Percentiles rank a stretch among this genome's conserved stretches.
These are phyloP conservation scores for Cotesia typhae DNA, from an alignment of 1,140 invertebrate species.

Conservation along the genomic window DNA sequence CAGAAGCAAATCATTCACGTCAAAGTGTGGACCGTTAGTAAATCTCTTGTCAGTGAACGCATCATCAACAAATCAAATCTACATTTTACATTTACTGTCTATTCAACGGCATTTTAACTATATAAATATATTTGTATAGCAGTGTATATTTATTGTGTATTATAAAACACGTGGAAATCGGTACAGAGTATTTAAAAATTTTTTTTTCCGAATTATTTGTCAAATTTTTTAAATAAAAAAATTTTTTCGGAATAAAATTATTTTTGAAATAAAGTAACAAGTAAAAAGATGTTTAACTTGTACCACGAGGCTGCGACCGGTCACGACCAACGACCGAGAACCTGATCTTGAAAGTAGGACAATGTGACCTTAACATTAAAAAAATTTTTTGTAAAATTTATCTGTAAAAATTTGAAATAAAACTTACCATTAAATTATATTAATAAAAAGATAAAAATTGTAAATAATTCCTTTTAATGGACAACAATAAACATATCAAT, in stretches of 20 bases:
- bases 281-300: background rate
- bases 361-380: conserved; percentile 19
- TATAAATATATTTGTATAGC: background rate
- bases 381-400: too few species aligned
- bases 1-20: conserved; percentile 3
- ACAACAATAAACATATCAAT: too few species aligned
- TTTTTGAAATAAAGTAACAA: too few species aligned
- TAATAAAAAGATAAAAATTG: too few species aligned
- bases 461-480: too few species aligned
- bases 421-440: background rate
- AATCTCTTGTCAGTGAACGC: background rate
- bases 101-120: conserved; percentile 30
- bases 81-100: conserved; percentile 14
- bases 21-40: conserved; percentile 28
- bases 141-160: background rate
- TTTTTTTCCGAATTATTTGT: too few species aligned
- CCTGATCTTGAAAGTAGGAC: conserved; percentile 35
- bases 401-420: background rate
- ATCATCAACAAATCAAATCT: conserved; percentile 21
- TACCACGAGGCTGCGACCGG: conserved; percentile 3
- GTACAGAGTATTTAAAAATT: too few species aligned
- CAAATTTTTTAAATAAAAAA: too few species aligned
- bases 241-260: too few species aligned
- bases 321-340: conserved; percentile 26
- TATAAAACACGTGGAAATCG: background rate